A percentile compares a stretch with the other conserved stretches of the same genome.
Conservation (phyloP, 2,888 invertebrate genomes). For the Formica aserva region DNA sequence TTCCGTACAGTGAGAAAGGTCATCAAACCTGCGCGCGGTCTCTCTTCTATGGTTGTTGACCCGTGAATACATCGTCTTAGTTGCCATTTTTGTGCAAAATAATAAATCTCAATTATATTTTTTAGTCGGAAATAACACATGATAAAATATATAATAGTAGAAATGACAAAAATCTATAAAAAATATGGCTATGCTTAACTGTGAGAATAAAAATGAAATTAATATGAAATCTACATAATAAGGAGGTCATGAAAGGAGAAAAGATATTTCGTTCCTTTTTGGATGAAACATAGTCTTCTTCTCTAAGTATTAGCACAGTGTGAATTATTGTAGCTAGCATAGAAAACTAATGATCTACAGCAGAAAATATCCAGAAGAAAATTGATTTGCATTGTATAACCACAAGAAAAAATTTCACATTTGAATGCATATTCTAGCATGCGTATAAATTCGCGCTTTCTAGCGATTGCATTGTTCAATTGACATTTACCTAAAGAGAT, state of each 20-base stretch:
- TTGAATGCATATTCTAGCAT: conserved; percentile 6
- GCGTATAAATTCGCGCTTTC: not conserved
- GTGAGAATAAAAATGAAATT: not conserved
- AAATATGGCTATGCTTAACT: not conserved
- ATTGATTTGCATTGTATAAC: not conserved
- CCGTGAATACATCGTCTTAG: not conserved
- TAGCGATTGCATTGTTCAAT: not conserved
- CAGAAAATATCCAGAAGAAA: too few relatives aligned
- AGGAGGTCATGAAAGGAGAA: not conserved
- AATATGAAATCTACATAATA: not conserved
- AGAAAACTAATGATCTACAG: conserved; percentile 1
- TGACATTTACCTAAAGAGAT: not conserved
- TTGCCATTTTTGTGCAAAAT: not conserved
- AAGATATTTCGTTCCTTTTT: not conserved
- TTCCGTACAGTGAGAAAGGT: not conserved
- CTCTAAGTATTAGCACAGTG: not conserved
- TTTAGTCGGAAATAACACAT: not conserved
- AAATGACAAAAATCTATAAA: not conserved
- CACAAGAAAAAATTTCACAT: conserved; percentile 17
- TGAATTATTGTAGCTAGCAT: conserved; percentile 15
- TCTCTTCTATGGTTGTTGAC: conserved; percentile 8
- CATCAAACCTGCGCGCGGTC: conserved; percentile 19
- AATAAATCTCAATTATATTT: not conserved
- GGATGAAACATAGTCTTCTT: not conserved
- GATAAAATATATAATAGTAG: not conserved